Evolutionary conservation across 2,113 vertebrate genomes (phyloP), one percentile per base, ranked within the genome.

Genomic region (Cynocephalus volans): DNA sequence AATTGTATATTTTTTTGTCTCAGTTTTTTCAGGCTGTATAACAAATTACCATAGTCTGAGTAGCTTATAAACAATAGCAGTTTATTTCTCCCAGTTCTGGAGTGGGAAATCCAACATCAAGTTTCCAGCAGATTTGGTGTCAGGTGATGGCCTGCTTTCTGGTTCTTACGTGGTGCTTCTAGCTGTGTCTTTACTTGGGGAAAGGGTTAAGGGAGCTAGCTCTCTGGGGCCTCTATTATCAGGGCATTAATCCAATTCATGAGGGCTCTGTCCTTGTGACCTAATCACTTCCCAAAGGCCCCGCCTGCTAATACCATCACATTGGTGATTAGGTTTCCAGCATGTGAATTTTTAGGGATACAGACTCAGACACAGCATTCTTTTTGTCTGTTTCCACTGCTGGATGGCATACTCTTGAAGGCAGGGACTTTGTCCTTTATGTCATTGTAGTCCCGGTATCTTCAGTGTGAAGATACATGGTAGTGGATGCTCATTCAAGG

Each of bases 401-500:
- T 21, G 24, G 56, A 3, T 17, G 45, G 26, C 6, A 0, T 5
- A 0, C 13, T 90, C 24, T 31, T 33, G 11, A 62, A 8, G 6
- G 23, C 21, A 60, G 56, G 28, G 41, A 41, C 45, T 52, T 64
- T 84, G 19, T 82, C 8, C 11, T 79, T 6, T 24, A 1, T 70
- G 62, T 23, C 15, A 2, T 11, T 58, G 17, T 41, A 3, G 28
- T 24, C 50, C 31, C 13, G 1, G 45, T 33, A 18, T 80, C 31
- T 41, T n/a, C 18, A 8, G 8, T 15, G 8, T 18, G 64, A 48
- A 8, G 4, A n/a, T 21, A 0, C 6, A 8, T 14, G 10, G 18
- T 14, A 18, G 12, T 18, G 9, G 5, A 1, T 31, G 31, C 3
- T n/a, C 4, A 0, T 21, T 48, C 19, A 14, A 24, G 6, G 5